These are phyloP conservation scores for Callocephalon fimbriatum DNA, from an alignment of 2,113 vertebrate genomes.

Conservation along the genomic window DNA sequence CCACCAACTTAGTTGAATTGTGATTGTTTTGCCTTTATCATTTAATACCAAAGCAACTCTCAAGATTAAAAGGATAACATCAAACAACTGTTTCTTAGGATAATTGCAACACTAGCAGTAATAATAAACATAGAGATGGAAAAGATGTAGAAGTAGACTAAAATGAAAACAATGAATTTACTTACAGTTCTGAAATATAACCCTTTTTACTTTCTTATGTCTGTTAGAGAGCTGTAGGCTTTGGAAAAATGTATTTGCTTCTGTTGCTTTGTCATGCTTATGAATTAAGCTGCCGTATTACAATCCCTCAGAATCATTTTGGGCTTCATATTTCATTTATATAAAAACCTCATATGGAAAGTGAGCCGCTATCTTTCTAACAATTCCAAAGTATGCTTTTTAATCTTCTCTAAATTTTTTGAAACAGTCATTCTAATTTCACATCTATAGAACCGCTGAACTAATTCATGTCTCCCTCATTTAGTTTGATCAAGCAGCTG, in stretches of 20 bases:
- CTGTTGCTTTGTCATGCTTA: background rate
- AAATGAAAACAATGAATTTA: background rate
- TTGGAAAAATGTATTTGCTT: background rate
- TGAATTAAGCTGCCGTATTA: constrained; percentile 4
- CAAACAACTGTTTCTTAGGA: background rate
- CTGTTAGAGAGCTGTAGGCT: background rate
- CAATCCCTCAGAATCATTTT: background rate
- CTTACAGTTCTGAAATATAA: background rate
- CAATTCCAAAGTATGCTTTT: background rate
- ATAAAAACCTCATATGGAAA: background rate
- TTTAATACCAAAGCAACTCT: background rate
- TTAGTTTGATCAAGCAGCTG: constrained; percentile 94
- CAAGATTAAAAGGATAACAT: background rate
- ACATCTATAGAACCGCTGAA: background rate
- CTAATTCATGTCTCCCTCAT: constrained; percentile 63
- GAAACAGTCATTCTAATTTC: background rate
- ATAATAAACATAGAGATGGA: background rate
- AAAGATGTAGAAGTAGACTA: background rate
- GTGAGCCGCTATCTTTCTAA: background rate
- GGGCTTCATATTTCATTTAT: background rate
- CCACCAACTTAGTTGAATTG: background rate
- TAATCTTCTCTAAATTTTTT: background rate
- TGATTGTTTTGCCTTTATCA: background rate
- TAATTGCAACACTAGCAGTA: background rate
- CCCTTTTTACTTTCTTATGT: background rate